These are phyloP conservation scores for Pygoscelis adeliae DNA, from an alignment of 2,113 vertebrate genomes.

Conservation along the genomic window DNA sequence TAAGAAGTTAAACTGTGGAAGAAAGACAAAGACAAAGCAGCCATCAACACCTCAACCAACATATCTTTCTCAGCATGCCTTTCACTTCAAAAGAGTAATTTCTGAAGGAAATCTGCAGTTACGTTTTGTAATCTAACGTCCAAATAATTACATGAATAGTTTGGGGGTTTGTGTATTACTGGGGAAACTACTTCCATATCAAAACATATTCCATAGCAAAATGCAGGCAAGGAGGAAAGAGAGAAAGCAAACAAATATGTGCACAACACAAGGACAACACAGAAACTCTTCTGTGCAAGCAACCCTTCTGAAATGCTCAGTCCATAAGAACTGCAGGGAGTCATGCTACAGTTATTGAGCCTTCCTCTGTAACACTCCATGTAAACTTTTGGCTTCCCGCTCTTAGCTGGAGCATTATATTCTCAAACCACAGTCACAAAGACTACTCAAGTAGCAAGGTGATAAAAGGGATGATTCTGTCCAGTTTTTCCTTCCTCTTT, in stretches of 20 bases:
- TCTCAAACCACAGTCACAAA: neutral
- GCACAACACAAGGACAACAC: neutral
- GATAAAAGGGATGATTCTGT: neutral
- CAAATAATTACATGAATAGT: neutral
- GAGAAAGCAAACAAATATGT: neutral
- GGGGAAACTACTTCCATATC: neutral
- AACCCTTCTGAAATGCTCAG: neutral
- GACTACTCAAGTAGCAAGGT: neutral
- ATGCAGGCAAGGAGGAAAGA: neutral
- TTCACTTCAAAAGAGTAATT: neutral
- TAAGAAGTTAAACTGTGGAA: neutral
- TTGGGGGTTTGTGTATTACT: neutral
- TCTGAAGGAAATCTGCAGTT: neutral
- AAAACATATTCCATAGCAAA: neutral
- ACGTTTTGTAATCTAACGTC: neutral
- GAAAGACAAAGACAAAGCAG: conserved; percentile 1
- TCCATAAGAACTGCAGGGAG: neutral
- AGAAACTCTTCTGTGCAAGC: neutral
- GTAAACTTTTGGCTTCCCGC: neutral
- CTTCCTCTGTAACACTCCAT: neutral
- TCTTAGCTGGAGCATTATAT: neutral
- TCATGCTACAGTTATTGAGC: neutral
- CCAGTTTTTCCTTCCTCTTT: neutral
- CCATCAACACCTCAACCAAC: neutral
- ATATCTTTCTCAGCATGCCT: neutral